phyloP scores from a whole-genome alignment of 2,113 vertebrate species.

The Azemiops feae region DNA sequence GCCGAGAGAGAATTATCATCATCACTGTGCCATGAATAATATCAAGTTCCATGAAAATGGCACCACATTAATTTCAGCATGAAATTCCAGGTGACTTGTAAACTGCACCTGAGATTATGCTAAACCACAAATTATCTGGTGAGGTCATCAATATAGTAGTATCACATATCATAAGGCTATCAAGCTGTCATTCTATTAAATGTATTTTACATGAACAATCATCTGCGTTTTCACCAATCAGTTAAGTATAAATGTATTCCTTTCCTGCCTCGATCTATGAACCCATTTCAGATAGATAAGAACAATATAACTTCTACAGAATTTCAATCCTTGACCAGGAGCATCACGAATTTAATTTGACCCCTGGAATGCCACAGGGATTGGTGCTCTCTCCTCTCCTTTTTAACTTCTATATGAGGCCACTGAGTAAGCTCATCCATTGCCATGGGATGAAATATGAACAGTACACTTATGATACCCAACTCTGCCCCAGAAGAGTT shows the following conservation, averaged over 20 bases:
- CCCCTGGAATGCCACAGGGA: background rate
- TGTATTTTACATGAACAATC: background rate
- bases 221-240: background rate
- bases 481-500: background rate
- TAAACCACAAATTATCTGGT: slow-evolving; percentile 36
- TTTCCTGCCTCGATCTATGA: background rate
- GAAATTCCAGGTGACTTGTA: slow-evolving; percentile 51
- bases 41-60: slow-evolving; percentile 66
- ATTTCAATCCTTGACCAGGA: background rate
- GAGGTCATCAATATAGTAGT: slow-evolving; percentile 19
- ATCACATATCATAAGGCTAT: slow-evolving; percentile 14
- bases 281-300: background rate
- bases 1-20: slow-evolving; percentile 59
- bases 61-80: slow-evolving; percentile 58
- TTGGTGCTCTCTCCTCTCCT: background rate
- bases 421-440: background rate
- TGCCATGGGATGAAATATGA: background rate
- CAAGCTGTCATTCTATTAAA: slow-evolving; percentile 14
- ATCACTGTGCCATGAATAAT: slow-evolving; percentile 60
- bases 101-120: slow-evolving; percentile 48
- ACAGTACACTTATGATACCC: background rate
- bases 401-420: background rate
- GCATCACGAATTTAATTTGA: background rate
- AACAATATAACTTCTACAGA: background rate
- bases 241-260: background rate